Evolutionary conservation across 2,888 invertebrate species (phyloP), one percentile per base, ranked within the genome.

Genomic region (Aphodius granarius): DNA sequence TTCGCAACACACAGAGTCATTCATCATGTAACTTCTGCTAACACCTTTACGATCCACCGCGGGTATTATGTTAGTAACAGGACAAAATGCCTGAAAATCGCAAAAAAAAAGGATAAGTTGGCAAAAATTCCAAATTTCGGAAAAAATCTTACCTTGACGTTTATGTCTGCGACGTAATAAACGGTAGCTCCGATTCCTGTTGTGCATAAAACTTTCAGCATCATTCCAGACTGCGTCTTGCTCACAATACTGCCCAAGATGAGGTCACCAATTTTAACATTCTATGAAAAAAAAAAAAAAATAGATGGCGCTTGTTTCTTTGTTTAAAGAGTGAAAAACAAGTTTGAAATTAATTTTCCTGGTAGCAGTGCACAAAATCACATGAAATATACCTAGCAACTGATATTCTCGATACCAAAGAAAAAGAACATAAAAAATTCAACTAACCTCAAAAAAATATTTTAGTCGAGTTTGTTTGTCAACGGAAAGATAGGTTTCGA

Each of bases 1-100:
- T 90, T 95, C 95, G 87, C 95, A 95, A 90, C 95, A 94, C 76
- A 96, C 93, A 82, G 93, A 92, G 89, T 96, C 95, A 89, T 94
- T 94, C 88, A 92, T 91, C 88, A 93, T 91, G 90, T 94, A 95
- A 88, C 91, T 91, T 86, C 94, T 92, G 86, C 92, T 91, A 78
- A 93, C 90, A 86, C 92, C 93, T 84, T 91, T 91, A 90, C 94
- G 94, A 90, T 95, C 95, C 85, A 93, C 90, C 70, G 94, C 94
- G 77, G 93, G 93, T 88, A 94, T 92, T 88, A 92, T 91, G 89
- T 92, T 92, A 81, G 91, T 89, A 77, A 91, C 90, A 66, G 92
- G 92, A 88, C 92, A 90, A 86, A 92, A 92, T 82, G 92, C 92
- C 92, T 92, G 83, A 81, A 80, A 76, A 78, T 23, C 19, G 17